A percentile compares a stretch with the other conserved stretches of the same genome.
Conservation (phyloP, 2,113 vertebrate genomes). For the Tenebrosternarchus preto region DNA sequence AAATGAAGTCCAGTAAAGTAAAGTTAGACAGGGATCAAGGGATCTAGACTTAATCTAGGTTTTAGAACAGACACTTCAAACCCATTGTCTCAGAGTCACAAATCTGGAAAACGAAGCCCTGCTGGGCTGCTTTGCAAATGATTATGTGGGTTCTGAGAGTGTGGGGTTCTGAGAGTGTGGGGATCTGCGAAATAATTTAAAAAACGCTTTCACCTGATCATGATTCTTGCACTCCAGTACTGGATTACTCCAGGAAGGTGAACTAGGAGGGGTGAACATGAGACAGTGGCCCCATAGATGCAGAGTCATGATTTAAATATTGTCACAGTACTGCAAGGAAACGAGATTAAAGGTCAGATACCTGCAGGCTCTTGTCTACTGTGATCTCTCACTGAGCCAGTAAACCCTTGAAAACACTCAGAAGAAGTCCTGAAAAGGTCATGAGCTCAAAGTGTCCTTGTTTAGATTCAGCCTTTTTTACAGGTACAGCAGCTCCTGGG, state of each 20-base stretch:
- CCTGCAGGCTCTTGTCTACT: background rate
- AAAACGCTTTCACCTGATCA: background rate
- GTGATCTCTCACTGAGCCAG: background rate
- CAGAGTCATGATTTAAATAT: background rate
- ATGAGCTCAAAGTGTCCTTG: background rate
- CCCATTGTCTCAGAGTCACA: no score
- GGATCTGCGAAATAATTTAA: no score
- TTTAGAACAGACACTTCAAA: no score
- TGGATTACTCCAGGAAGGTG: background rate
- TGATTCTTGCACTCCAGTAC: background rate
- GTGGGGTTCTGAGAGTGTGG: no score
- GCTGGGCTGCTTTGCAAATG: no score
- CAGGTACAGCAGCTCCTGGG: background rate
- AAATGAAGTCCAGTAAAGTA: background rate
- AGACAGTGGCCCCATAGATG: background rate
- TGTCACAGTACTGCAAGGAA: background rate
- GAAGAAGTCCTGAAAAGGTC: background rate
- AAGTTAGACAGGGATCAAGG: background rate
- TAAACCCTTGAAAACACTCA: background rate
- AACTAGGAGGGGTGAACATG: background rate
- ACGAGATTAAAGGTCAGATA: background rate
- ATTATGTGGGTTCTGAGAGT: no score
- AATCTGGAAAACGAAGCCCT: no score
- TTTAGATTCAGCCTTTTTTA: background rate
- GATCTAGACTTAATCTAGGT: no score